A percentile compares a stretch with the other conserved stretches of the same genome.
Evolutionary conservation across 2,888 invertebrate species (phyloP).

Genomic region (Linnaemya vulpina): DNA sequence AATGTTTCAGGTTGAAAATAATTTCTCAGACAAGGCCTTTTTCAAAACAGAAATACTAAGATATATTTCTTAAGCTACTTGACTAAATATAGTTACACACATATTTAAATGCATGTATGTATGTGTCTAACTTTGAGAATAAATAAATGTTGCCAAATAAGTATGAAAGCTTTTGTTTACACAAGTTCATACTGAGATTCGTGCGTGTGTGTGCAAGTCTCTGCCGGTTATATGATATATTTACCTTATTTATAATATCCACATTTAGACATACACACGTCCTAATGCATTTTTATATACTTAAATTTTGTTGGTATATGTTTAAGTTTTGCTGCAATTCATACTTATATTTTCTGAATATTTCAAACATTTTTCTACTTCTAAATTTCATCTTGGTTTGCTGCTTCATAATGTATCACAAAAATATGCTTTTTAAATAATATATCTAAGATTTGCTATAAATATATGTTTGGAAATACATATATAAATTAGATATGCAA

Average conservation of each 20-base stretch:
- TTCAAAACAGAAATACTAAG: constrained; percentile 41
- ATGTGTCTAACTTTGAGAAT: constrained; percentile 19
- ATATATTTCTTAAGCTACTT: constrained; percentile 49
- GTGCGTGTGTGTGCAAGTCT: background rate
- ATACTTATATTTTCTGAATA: constrained; percentile 34
- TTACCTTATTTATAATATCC: constrained; percentile 36
- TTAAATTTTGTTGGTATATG: constrained; percentile 19
- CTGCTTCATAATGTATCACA: constrained; percentile 27
- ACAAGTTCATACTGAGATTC: background rate
- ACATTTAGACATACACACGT: background rate
- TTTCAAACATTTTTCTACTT: constrained; percentile 6
- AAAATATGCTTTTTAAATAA: constrained; percentile 61
- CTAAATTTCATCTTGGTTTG: background rate
- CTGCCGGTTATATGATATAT: constrained; percentile 40
- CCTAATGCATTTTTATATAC: background rate
- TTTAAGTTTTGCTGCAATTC: constrained; percentile 41
- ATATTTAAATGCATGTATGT: background rate
- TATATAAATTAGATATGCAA: background rate
- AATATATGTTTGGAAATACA: constrained; percentile 12
- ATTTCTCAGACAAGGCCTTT: background rate
- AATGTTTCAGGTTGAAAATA: background rate
- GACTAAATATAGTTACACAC: constrained; percentile 2
- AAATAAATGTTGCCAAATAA: constrained; percentile 42
- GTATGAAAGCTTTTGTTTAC: constrained; percentile 21
- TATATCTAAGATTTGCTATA: constrained; percentile 53